Conservation (phyloP, 2,113 vertebrate species). For the Zootoca vivipara region DNA sequence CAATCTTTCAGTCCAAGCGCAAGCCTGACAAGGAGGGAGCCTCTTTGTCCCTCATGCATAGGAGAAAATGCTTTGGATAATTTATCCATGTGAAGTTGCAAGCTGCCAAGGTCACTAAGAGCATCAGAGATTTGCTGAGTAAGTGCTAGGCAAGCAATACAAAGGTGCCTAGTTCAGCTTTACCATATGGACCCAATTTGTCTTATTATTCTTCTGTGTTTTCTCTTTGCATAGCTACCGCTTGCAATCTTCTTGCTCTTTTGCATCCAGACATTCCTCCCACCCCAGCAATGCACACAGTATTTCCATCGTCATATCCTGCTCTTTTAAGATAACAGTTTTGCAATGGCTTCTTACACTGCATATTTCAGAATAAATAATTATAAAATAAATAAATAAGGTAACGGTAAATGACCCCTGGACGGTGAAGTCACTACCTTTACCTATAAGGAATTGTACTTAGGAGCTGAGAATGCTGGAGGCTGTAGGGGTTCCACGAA, state of each 20-base stretch:
- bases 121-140: constrained; percentile 24
- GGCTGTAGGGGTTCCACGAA: not conserved
- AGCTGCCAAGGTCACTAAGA: constrained; percentile 31
- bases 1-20: not conserved
- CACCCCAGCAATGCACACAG: not conserved
- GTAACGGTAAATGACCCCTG: too few relatives aligned
- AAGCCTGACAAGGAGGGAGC: constrained; percentile 5
- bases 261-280: not conserved
- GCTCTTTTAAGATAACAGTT: not conserved
- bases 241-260: not conserved
- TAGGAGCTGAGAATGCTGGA: not conserved
- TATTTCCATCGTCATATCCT: not conserved
- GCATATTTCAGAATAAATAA: not conserved
- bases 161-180: constrained; percentile 30
- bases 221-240: constrained; percentile 13
- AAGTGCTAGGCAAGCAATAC: constrained; percentile 34
- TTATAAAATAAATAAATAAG: not conserved
- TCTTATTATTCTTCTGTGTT: constrained; percentile 23
- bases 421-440: too few relatives aligned
- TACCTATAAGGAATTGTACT: not conserved
- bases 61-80: constrained; percentile 32
- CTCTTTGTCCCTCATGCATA: constrained; percentile 37
- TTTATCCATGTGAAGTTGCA: constrained; percentile 36
- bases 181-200: constrained; percentile 41
- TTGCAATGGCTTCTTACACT: not conserved